Evolutionary conservation across 2,797 vertebrate species (phyloP), one percentile per base, ranked within the genome.

Genomic region (Loriculus beryllinus): DNA sequence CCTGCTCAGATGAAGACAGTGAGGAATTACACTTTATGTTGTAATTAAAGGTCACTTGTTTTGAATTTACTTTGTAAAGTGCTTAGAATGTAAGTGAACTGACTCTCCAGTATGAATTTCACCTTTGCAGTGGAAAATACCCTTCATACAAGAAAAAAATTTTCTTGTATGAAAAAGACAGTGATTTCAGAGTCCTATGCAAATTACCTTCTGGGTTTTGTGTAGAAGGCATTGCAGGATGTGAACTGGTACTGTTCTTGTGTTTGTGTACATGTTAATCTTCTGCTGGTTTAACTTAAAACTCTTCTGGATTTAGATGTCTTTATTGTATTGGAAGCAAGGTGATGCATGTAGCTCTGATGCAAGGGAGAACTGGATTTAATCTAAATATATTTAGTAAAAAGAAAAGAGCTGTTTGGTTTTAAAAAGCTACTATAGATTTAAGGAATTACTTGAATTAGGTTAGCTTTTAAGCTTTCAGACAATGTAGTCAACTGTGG

Each of bases 401-500:
- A 81, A 54, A 77, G 54, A 59, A 89, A 64, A 39, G 71, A 80
- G 11, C 28, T 51, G 26, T 86, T 92, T 79, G 12, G 7, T 62
- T 93, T 86, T 72, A 89, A 90, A n/a, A 78, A 74, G 12, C 45
- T 85, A 19, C 28, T 78, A 2, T 21, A 40, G 49, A 89, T 89
- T 65, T 60, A 62, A 78, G 57, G 54, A 92, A 42, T 81, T 10
- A 72, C 68, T 80, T 60, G 20, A 82, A 56, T 87, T 75, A 60
- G 48, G 12, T 56, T 45, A 68, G 25, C 16, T 80, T 94, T 68
- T 68, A 82, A 71, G 64, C 56, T 93, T 94, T 80, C 62, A 94
- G 60, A 93, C 83, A 89, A 81, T 93, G 45, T 57, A 89, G 71
- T 77, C 56, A 84, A 60, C 47, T 75, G 69, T 92, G 51, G 56